Evolutionary conservation across 2,113 vertebrate genomes (phyloP), one percentile per base, ranked within the genome.

Genomic region (Phyllopteryx taeniolatus): DNA sequence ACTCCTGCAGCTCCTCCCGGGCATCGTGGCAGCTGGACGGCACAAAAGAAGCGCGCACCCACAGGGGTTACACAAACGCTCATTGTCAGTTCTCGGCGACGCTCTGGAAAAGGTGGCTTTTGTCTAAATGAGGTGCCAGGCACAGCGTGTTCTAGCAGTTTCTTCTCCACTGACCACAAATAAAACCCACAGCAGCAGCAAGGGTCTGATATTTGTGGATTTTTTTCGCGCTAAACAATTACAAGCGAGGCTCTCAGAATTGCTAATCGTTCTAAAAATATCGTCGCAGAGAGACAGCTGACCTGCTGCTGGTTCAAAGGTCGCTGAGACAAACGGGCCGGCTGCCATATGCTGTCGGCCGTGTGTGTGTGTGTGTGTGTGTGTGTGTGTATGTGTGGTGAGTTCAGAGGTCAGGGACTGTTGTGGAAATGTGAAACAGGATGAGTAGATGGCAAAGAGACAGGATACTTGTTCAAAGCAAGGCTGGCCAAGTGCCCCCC

Each of bases 1-100:
- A 99, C 81, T 99, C 97, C 84, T 94, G 94, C 87, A 99, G 93
- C 86, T 99, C 97, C 80, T 99, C 97, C 70, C 95, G 96, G 74
- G 97, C 96, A 69, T 99, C 97, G 76, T 95, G 95, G 89, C 93
- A 98, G 88, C 98, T 99, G 84, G 51, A 74, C 17, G 63, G 63
- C 59, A 66, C 72, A 78, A 33, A 27, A 77, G 4, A 68, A 5
- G 75, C 7, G 6, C 17, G 1, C 47, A 49, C 14, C 42, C 69
- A 27, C 1, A 8, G 19, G 3, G 46, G 57, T 76, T 33, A 61
- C 72, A 74, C 54, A 53, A 80, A 73, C 65, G 42, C 47, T 64
- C 46, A 72, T 20, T 39, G 72, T 74, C 72, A 71, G 17, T 71
- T 27, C 66, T 46, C 57, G 46, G 72, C 19, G 5, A n/a, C 51